Conservation (phyloP, 2,888 invertebrate species). For the Andrena fulva region DNA sequence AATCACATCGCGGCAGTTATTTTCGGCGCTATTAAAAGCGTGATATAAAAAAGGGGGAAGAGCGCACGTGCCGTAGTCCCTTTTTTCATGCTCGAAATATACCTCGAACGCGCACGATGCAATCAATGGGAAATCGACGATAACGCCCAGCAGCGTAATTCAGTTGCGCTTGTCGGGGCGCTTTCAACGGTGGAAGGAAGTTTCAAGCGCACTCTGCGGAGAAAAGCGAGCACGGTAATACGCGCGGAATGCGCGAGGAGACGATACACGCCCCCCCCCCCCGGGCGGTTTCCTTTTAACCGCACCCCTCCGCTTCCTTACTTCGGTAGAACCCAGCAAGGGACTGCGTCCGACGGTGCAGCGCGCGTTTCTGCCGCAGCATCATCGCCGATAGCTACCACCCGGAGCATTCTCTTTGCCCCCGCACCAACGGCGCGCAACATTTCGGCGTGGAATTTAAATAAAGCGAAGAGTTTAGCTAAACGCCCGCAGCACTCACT, state of each 20-base stretch:
- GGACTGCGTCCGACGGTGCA: constrained; percentile 40
- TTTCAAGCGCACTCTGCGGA: constrained; percentile 16
- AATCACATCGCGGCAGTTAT: neutral
- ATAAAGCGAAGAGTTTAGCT: constrained; percentile 77
- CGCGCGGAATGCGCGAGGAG: constrained; percentile 19
- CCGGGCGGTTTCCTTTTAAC: constrained; percentile 38
- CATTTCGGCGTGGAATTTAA: constrained; percentile 79
- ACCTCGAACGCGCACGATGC: neutral
- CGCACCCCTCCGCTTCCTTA: constrained; percentile 30
- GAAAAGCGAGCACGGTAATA: constrained; percentile 40
- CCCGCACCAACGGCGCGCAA: constrained; percentile 65
- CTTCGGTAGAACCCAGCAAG: constrained; percentile 46
- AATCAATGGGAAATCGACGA: constrained; percentile 34
- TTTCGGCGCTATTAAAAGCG: neutral
- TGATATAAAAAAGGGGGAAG: neutral
- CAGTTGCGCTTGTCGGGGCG: constrained; percentile 16
- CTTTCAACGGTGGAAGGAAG: neutral
- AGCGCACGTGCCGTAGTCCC: too few relatives aligned
- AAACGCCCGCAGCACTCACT: constrained; percentile 44
- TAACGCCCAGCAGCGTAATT: constrained; percentile 27
- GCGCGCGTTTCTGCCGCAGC: constrained; percentile 53
- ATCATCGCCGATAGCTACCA: constrained; percentile 43
- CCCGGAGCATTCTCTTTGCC: constrained; percentile 21
- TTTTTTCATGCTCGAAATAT: neutral
- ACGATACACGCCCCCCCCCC: constrained; percentile 14